A percentile compares a stretch with the other conserved stretches of the same genome.
Conservation (phyloP, 2,113 vertebrate species). For the Actinemys pallida region DNA sequence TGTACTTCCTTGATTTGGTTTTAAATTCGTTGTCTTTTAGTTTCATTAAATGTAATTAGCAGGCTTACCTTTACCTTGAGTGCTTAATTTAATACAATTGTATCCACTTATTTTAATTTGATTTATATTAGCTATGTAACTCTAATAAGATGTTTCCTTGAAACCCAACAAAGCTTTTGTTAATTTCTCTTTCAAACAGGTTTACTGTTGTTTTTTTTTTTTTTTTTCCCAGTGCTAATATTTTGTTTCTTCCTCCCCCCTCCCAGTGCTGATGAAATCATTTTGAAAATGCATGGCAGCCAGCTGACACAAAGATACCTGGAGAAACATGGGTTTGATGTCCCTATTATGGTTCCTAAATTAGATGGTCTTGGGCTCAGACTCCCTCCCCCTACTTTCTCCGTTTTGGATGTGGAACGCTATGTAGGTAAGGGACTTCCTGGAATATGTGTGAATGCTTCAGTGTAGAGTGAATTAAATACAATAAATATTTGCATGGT, state of each 20-base stretch:
- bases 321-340: slow-evolving; percentile 94
- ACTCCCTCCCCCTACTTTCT: slow-evolving; percentile 90
- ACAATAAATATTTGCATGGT: slow-evolving; percentile 14
- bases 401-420: slow-evolving; percentile 93
- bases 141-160: background rate
- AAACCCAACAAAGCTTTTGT: background rate
- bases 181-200: background rate
- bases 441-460: slow-evolving; percentile 20
- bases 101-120: background rate
- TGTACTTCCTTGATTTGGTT: background rate
- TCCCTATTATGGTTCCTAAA: slow-evolving; percentile 90
- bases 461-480: background rate
- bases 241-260: slow-evolving; percentile 31
- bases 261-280: slow-evolving; percentile 90
- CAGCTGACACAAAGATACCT: slow-evolving; percentile 93
- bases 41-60: background rate
- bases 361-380: slow-evolving; percentile 94
- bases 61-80: background rate
- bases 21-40: background rate
- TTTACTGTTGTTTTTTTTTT: background rate
- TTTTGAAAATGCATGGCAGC: slow-evolving; percentile 92
- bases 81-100: background rate
- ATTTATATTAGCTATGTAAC: background rate
- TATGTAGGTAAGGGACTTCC: slow-evolving; percentile 91
- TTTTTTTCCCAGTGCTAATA: background rate